A percentile compares a stretch with the other conserved stretches of the same genome.
Conservation (phyloP, 2,888 invertebrate genomes). For the Microdon myrmicae region DNA sequence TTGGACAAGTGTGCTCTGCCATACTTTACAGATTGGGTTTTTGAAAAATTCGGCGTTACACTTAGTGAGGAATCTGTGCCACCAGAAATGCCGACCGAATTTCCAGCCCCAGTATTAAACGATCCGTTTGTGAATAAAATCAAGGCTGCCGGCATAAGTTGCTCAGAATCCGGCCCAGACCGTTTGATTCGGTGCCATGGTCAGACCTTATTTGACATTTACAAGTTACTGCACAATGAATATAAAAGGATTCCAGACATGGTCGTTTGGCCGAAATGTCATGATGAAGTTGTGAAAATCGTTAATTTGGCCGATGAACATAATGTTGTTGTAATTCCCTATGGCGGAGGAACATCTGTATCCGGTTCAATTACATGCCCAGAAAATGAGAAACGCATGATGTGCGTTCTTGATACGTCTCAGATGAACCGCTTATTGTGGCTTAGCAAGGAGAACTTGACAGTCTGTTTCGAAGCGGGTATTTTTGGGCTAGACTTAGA, state of each 20-base stretch:
- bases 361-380: constrained; percentile 91
- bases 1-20: constrained; percentile 78
- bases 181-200: constrained; percentile 90
- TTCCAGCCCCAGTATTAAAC: constrained; percentile 75
- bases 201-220: constrained; percentile 92
- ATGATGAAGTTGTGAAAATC: constrained; percentile 85
- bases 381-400: constrained; percentile 78
- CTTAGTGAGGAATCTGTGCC: constrained; percentile 66
- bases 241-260: constrained; percentile 92
- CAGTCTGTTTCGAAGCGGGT: constrained; percentile 87
- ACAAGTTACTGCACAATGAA: constrained; percentile 76
- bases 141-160: constrained; percentile 69
- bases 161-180: constrained; percentile 82
- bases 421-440: constrained; percentile 96
- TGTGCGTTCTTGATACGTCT: constrained; percentile 91
- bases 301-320: constrained; percentile 79
- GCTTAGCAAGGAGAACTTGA: constrained; percentile 87
- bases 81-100: constrained; percentile 72
- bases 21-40: constrained; percentile 83
- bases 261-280: constrained; percentile 89
- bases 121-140: constrained; percentile 72
- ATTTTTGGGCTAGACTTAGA: constrained; percentile 96
- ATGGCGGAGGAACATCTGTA: constrained; percentile 94
- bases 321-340: constrained; percentile 88
- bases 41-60: constrained; percentile 76